Base-by-base conservation (phyloP, 1,140 invertebrate species). In the Drosophila serrata region DNA sequence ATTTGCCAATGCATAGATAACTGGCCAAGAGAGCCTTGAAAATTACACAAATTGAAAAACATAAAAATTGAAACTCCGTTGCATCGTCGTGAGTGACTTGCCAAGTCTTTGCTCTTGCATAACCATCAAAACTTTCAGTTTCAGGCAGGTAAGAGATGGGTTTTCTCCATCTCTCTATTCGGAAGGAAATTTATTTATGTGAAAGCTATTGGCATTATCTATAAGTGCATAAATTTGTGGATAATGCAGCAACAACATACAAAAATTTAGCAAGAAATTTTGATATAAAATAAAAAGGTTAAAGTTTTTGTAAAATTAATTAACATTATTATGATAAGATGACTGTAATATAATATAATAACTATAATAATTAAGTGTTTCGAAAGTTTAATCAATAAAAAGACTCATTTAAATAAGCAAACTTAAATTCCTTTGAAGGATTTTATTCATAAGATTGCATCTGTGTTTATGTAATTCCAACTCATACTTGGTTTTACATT, bases 1-100 rank as follows among this genome's bases (percentile, higher is more conserved):
- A 75, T 62, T 75, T 74, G 70, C 58, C 73, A 57, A 56, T 70
- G 53, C 37, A 59, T 22, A 37, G 42, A 72, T 75, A 75, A 62
- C 51, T 70, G 42, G 56, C 49, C 72, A 56, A 55, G 37, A 45
- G 67, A 72, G 68, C 68, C 68, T 72, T 72, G 65, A 72, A 72
- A 70, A 33, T 39, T 40, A 40, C 68, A 56, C 49, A 39, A 27
- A 69, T 69, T 57, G 57, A 72, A 46, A 40, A 39, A 48, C n/a
- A 40, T 19, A 17, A 24, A 72, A 70, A 58, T 22, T 37, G 22
- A 48, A 48, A 65, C 35, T 49, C 35, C 15, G 61, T 42, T 68
- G 64, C 64, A 68, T 64, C 48, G 55, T 15, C 19, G 57, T 15
- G n/a, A 61, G 27, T 13, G 42, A 67, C 33, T 64, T 19, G 61